These are phyloP conservation scores for Hymenopus coronatus DNA, from an alignment of 2,888 invertebrate genomes.

Conservation along the genomic window DNA sequence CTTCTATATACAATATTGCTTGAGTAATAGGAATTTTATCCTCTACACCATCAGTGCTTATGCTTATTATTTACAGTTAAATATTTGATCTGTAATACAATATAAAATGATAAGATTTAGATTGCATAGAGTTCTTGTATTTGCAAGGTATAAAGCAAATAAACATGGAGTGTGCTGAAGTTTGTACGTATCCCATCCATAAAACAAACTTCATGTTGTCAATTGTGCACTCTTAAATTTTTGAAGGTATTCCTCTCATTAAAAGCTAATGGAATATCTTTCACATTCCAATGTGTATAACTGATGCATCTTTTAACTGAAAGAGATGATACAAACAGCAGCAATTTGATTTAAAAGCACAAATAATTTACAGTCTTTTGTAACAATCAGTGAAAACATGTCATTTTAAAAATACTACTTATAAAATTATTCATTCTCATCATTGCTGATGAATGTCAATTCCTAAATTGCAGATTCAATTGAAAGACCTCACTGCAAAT, in stretches of 20 bases:
- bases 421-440: constrained; percentile 15
- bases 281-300: neutral
- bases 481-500: neutral
- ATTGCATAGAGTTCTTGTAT: neutral
- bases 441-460: constrained; percentile 7
- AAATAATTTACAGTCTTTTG: constrained; percentile 10
- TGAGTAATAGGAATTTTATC: constrained; percentile 15
- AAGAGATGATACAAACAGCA: neutral
- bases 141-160: neutral
- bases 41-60: neutral
- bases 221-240: neutral
- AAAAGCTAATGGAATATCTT: neutral
- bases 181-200: neutral
- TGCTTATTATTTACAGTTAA: neutral
- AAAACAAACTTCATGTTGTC: neutral
- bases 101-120: neutral
- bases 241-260: neutral
- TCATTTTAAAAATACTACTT: constrained; percentile 13
- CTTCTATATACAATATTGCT: neutral
- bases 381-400: constrained; percentile 19
- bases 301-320: neutral
- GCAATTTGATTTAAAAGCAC: neutral
- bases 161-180: neutral
- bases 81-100: neutral
- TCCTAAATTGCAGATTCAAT: neutral